Evolutionary conservation across 2,888 invertebrate genomes (phyloP), one percentile per base, ranked within the genome.

Genomic region (Erebia epiphron): DNA sequence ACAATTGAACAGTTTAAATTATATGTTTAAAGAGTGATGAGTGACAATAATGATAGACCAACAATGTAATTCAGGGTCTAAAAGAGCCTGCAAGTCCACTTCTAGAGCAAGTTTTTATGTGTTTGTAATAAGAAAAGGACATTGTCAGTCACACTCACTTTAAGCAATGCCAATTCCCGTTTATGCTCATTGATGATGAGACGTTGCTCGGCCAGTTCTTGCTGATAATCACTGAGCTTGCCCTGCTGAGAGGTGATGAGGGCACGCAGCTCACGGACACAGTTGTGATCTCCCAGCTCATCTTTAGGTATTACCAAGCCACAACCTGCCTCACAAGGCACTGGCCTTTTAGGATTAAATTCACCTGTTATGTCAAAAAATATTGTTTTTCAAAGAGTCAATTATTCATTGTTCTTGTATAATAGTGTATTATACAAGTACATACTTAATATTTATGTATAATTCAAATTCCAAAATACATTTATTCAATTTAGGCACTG

Each of bases 261-360:
- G 9, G 96, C 95, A 52, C 98, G 95, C 43, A 99, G 90, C 86
- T 98, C 98, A 72, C 97, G 94, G 18, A 98, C 97, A 87, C 99
- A 99, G 86, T 99, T 98, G 88, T 99, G 99, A 79, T 98, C 98
- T 84, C 97, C 96, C 0, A 98, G 88, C 89, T 98, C 98, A 91
- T 99, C 98, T 91, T 98, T 99, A 11, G 99, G 98, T 82, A 99
- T 97, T 68, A 98, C 96, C 63, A 98, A 95, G 26, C 98, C 98
- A 83, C 99, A 99, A 21, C 99, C 99, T 77, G 97, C 96, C 82
- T 98, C 98, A 88, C 99, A 99, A 54, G 97, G 97, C 82, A 98
- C 95, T 16, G 98, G 98, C 82, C 98, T 95, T 89, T 98, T 98
- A 0, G 99, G 99, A 91, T 99, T 99, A 86, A 81, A 93, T 86